These are phyloP conservation scores for Diarsia dahlii DNA, from an alignment of 2,888 invertebrate species.

Conservation along the genomic window DNA sequence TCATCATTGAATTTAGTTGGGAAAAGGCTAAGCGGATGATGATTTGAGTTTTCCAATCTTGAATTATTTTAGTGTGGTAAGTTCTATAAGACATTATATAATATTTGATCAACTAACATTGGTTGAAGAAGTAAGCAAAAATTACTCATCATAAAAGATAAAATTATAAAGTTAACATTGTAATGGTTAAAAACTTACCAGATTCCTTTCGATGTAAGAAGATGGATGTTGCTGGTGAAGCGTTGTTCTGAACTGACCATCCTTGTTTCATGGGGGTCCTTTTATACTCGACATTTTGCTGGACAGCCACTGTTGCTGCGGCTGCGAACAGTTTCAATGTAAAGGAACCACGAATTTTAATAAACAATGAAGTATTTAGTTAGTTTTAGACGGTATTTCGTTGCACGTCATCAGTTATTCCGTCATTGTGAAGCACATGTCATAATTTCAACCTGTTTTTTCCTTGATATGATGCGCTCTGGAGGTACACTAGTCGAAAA, in stretches of 20 bases:
- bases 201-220: slow-evolving; percentile 59
- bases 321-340: slow-evolving; percentile 34
- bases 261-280: slow-evolving; percentile 68
- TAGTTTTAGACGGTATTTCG: neutral
- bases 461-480: neutral
- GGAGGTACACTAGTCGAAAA: neutral
- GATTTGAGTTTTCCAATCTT: neutral
- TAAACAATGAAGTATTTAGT: neutral
- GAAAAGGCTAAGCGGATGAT: no score
- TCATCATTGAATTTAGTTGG: no score
- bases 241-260: slow-evolving; percentile 82
- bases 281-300: slow-evolving; percentile 78
- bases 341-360: slow-evolving; percentile 44
- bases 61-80: neutral
- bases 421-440: neutral
- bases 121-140: neutral
- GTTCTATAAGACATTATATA: neutral
- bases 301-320: slow-evolving; percentile 48
- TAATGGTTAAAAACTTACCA: slow-evolving; percentile 54
- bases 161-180: neutral
- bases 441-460: neutral
- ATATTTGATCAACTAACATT: neutral
- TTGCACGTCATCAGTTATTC: neutral
- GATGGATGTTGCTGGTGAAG: slow-evolving; percentile 65
- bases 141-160: neutral